Conservation (phyloP, 1,140 invertebrate species). For the Ylistrum balloti region DNA sequence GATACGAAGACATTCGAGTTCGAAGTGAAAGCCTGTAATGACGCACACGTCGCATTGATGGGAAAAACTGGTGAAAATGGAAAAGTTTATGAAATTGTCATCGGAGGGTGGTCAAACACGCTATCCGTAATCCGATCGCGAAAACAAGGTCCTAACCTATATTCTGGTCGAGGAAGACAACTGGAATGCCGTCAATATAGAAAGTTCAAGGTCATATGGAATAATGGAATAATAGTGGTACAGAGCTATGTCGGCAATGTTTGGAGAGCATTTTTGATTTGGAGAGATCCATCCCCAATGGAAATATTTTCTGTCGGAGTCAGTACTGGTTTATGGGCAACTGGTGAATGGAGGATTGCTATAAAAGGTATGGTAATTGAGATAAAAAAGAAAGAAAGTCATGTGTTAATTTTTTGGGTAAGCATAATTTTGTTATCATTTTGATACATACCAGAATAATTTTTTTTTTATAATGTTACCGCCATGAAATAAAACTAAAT, state of each 20-base stretch:
- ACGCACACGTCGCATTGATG: constrained; percentile 49
- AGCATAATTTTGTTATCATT: too few relatives aligned
- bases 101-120: constrained; percentile 47
- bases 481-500: too few relatives aligned
- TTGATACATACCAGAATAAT: too few relatives aligned
- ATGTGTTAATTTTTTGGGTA: too few relatives aligned
- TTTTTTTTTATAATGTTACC: too few relatives aligned
- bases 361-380: not conserved
- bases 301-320: not conserved
- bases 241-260: not conserved
- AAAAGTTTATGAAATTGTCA: constrained; percentile 49
- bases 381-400: too few relatives aligned
- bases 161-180: not conserved
- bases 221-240: not conserved
- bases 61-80: not conserved
- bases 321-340: not conserved
- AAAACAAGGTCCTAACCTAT: constrained; percentile 46
- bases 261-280: constrained; percentile 7
- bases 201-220: constrained; percentile 45
- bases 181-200: constrained; percentile 16
- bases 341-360: not conserved
- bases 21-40: constrained; percentile 48
- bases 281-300: not conserved
- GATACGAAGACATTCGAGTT: constrained; percentile 36
- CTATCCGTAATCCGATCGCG: constrained; percentile 43